These are phyloP conservation scores for Phrynosoma blainvillii DNA, from an alignment of 2,113 vertebrate genomes.

Conservation along the genomic window DNA sequence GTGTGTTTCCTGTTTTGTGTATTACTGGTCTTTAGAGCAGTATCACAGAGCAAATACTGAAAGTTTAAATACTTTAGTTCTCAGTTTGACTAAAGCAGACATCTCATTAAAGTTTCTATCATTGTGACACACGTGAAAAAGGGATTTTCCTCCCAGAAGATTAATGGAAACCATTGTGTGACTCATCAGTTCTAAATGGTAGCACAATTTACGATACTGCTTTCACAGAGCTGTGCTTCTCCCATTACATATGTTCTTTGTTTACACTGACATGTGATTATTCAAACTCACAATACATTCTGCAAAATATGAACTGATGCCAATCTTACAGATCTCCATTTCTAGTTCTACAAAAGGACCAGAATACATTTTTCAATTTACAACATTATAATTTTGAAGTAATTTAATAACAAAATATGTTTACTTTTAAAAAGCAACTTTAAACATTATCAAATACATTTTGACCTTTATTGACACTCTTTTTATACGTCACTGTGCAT, in stretches of 20 bases:
- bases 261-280: neutral
- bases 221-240: constrained; percentile 18
- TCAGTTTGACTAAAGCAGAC: constrained; percentile 26
- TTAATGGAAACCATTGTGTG: constrained; percentile 35
- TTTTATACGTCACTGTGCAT: neutral
- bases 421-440: neutral
- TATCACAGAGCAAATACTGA: constrained; percentile 53
- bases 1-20: constrained; percentile 46
- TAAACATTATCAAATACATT: neutral
- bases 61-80: constrained; percentile 21
- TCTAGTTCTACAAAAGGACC: neutral
- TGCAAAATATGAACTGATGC: constrained; percentile 15
- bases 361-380: neutral
- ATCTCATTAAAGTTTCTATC: constrained; percentile 44
- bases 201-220: constrained; percentile 13
- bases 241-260: constrained; percentile 6
- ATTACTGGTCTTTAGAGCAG: constrained; percentile 52
- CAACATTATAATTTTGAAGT: neutral
- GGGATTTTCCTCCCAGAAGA: constrained; percentile 24
- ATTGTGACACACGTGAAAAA: constrained; percentile 32
- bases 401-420: neutral
- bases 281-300: constrained; percentile 18
- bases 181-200: constrained; percentile 36
- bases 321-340: constrained; percentile 13
- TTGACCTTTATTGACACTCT: neutral